Conservation (phyloP, 2,888 invertebrate species). For the Conistra vaccinii region DNA sequence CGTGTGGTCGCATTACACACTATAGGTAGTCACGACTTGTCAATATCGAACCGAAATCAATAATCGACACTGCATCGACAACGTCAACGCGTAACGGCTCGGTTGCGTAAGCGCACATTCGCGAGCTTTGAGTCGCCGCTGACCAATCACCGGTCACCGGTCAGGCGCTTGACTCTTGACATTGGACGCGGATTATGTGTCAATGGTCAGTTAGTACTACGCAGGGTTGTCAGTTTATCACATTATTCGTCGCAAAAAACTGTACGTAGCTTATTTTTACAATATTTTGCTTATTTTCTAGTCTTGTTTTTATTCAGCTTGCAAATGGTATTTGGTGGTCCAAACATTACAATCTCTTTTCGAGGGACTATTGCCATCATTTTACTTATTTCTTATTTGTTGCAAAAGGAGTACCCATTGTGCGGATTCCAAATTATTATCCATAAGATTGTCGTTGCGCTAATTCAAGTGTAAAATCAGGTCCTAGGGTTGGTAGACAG, state of each 20-base stretch:
- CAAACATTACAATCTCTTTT: background rate
- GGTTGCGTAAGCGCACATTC: constrained; percentile 79
- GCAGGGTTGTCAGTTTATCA: constrained; percentile 43
- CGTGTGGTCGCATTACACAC: constrained; percentile 76
- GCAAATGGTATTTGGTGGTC: background rate
- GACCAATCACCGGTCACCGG: constrained; percentile 61
- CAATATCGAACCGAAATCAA: constrained; percentile 69
- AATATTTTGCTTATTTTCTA: background rate
- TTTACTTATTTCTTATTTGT: background rate
- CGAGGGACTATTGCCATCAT: background rate
- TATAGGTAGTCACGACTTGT: constrained; percentile 68
- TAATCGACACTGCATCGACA: constrained; percentile 69
- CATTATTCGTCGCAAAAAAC: too few species aligned
- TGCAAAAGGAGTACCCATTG: background rate
- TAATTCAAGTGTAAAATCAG: too few species aligned
- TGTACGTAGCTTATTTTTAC: too few species aligned
- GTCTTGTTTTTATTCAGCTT: background rate
- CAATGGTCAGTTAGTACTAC: constrained; percentile 57
- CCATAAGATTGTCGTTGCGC: too few species aligned
- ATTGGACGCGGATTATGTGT: constrained; percentile 75
- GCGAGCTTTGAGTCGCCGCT: constrained; percentile 67
- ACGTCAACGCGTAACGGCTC: constrained; percentile 43
- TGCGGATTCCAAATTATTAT: background rate
- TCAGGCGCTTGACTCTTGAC: constrained; percentile 74
- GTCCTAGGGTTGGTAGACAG: background rate